Conservation (phyloP, 2,797 vertebrate genomes). For the Phrynocephalus guinanensis region DNA sequence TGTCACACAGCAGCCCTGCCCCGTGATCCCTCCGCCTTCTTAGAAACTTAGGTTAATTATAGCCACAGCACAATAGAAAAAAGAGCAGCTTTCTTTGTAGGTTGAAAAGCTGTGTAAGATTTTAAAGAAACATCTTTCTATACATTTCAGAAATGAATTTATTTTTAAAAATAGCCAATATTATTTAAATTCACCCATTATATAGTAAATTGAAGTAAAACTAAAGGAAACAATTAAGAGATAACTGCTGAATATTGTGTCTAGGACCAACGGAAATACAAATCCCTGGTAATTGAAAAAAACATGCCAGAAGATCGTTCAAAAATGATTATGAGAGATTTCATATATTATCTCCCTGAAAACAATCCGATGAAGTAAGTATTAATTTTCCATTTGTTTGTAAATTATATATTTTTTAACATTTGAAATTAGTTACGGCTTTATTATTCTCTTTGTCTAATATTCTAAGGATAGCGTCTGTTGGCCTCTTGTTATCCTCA, state of each 20-base stretch:
- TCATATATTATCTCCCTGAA: constrained; percentile 92
- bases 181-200: neutral
- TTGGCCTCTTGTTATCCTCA: neutral
- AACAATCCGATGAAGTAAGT: constrained; percentile 97
- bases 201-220: neutral
- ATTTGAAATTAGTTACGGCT: constrained; percentile 22
- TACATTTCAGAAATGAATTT: neutral
- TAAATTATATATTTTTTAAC: neutral
- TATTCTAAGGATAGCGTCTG: neutral
- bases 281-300: constrained; percentile 75
- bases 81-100: neutral
- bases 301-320: constrained; percentile 83
- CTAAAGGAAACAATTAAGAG: neutral
- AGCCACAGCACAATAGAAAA: too few species aligned
- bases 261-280: constrained; percentile 82
- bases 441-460: neutral
- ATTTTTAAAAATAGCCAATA: neutral
- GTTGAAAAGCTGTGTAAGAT: too few species aligned
- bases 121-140: neutral
- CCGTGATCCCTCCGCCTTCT: neutral
- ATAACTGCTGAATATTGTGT: constrained; percentile 50
- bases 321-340: constrained; percentile 98
- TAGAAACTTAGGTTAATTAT: neutral
- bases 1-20: neutral
- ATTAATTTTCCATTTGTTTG: neutral